These are phyloP conservation scores for Scaptomyza polygonia DNA, from an alignment of 2,888 invertebrate genomes.

Conservation along the genomic window DNA sequence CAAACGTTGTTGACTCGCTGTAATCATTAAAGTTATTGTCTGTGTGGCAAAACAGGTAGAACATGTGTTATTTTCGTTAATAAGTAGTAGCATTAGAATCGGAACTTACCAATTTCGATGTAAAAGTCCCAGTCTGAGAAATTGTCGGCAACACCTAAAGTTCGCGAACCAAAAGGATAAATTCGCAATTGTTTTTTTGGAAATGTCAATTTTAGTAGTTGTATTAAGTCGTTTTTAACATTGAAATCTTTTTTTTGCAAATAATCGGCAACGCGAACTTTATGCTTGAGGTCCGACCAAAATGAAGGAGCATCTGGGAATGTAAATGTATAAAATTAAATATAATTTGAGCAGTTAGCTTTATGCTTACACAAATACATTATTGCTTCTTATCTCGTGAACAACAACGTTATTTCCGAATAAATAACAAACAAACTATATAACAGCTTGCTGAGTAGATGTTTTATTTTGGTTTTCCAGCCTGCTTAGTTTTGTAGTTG, in stretches of 20 bases:
- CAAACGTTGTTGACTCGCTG: not conserved
- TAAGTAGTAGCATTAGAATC: not conserved
- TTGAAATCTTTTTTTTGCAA: not conserved
- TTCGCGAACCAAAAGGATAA: slow-evolving; percentile 19
- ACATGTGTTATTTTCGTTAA: not conserved
- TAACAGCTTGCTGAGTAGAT: not conserved
- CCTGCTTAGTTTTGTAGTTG: not conserved
- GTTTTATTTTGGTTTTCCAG: not conserved
- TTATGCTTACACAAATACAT: slow-evolving; percentile 19
- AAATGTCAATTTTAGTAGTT: not conserved
- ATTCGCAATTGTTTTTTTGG: not conserved
- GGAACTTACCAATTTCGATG: slow-evolving; percentile 7
- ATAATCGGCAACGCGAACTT: slow-evolving; percentile 3
- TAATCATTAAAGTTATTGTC: slow-evolving; percentile 10
- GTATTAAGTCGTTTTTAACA: slow-evolving; percentile 7
- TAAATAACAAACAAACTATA: not conserved
- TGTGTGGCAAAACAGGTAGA: not conserved
- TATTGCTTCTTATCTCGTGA: slow-evolving; percentile 7
- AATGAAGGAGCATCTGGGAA: not conserved
- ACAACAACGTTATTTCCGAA: too few relatives aligned
- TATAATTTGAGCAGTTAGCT: not conserved
- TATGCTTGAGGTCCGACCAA: slow-evolving; percentile 8
- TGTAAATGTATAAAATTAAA: not conserved
- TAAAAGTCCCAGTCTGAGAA: slow-evolving; percentile 15
- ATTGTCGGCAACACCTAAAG: slow-evolving; percentile 18